Percentiles rank a stretch among this genome's conserved stretches.
Conservation (phyloP, 2,888 invertebrate genomes). For the Diaperis boleti region DNA sequence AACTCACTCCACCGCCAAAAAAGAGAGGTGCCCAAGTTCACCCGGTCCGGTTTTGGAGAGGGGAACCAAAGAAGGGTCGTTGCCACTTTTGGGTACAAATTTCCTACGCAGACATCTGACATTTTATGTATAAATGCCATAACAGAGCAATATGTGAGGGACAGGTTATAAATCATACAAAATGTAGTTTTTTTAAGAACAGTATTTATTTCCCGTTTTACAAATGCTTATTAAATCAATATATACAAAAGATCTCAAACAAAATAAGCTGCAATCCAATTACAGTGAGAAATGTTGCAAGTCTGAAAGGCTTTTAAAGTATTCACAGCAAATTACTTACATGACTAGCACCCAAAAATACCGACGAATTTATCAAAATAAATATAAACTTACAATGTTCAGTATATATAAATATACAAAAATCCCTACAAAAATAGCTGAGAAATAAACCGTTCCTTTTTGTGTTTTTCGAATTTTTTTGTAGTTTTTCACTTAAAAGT, state of each 20-base stretch:
- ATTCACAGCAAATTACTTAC: constrained; percentile 47
- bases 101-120: too few species aligned
- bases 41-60: too few species aligned
- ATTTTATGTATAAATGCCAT: too few species aligned
- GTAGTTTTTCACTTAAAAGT: constrained; percentile 53
- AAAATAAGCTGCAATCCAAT: constrained; percentile 50
- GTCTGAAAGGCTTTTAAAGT: constrained; percentile 38
- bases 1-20: too few species aligned
- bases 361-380: constrained; percentile 46
- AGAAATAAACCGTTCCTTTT: constrained; percentile 60
- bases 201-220: constrained; percentile 59
- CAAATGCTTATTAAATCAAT: constrained; percentile 49
- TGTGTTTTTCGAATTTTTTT: constrained; percentile 64
- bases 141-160: too few species aligned
- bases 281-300: constrained; percentile 47
- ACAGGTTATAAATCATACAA: too few species aligned
- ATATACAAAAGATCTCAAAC: constrained; percentile 50
- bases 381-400: constrained; percentile 48
- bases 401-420: constrained; percentile 36
- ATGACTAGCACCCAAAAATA: constrained; percentile 55
- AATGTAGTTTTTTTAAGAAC: constrained; percentile 54
- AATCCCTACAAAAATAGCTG: constrained; percentile 43
- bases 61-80: too few species aligned
- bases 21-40: too few species aligned
- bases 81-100: too few species aligned